Evolutionary conservation across 2,888 invertebrate species (phyloP).

Genomic region (Agelastica alni): DNA sequence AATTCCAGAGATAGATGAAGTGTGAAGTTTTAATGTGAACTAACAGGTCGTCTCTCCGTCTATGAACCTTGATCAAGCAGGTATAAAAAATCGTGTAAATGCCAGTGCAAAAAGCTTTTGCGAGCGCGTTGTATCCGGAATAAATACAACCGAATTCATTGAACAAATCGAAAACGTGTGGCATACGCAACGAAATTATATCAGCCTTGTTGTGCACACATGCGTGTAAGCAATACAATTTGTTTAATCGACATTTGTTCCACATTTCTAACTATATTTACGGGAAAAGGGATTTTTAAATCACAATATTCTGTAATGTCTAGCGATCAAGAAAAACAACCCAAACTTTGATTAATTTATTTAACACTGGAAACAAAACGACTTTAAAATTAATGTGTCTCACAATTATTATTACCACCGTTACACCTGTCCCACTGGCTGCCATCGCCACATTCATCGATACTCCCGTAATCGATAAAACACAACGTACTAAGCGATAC

Average conservation of each 20-base stretch:
- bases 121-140: constrained; percentile 15
- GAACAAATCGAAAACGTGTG: constrained; percentile 17
- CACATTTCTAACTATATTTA: not conserved
- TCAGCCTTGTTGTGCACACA: constrained; percentile 22
- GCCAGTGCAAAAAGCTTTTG: constrained; percentile 13
- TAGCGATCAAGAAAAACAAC: too few relatives aligned
- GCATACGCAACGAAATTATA: constrained; percentile 18
- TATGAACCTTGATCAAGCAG: constrained; percentile 36
- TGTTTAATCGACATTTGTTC: not conserved
- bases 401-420: too few relatives aligned
- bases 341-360: too few relatives aligned
- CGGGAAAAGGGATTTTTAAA: not conserved
- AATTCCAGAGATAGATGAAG: constrained; percentile 20
- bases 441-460: too few relatives aligned
- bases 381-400: too few relatives aligned
- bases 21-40: constrained; percentile 27
- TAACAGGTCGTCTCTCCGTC: constrained; percentile 19
- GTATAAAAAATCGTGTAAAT: constrained; percentile 37
- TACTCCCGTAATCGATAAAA: too few relatives aligned
- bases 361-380: too few relatives aligned
- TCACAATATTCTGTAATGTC: too few relatives aligned
- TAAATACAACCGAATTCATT: constrained; percentile 17
- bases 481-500: too few relatives aligned
- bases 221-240: constrained; percentile 27
- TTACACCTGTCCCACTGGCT: too few relatives aligned